A percentile compares a stretch with the other conserved stretches of the same genome.
Conservation (phyloP, 2,888 invertebrate genomes). For the Phania funesta region DNA sequence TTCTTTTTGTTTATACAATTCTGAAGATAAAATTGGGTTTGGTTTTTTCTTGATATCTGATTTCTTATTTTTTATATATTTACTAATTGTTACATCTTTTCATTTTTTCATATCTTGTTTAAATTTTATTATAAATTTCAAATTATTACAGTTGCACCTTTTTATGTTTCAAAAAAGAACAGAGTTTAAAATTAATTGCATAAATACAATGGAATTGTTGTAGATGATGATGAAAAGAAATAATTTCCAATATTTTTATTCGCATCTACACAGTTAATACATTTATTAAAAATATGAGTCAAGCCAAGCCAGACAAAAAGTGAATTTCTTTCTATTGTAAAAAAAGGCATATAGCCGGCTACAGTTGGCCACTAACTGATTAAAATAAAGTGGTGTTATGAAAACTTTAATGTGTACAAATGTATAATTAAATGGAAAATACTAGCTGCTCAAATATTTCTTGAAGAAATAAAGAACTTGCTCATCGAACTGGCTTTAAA, state of each 20-base stretch:
- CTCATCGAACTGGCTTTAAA: too few species aligned
- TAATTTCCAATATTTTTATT: neutral
- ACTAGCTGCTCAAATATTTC: too few species aligned
- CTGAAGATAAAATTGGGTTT: slow-evolving; percentile 51
- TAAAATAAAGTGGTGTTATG: too few species aligned
- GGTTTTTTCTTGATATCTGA: slow-evolving; percentile 36
- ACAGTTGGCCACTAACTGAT: too few species aligned
- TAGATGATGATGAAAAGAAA: neutral
- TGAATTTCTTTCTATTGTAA: neutral
- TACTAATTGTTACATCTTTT: neutral
- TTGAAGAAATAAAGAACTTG: too few species aligned
- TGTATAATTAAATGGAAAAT: too few species aligned
- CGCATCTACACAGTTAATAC: neutral
- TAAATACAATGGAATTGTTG: too few species aligned
- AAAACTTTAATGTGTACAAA: too few species aligned
- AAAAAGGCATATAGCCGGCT: too few species aligned
- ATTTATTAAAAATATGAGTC: neutral
- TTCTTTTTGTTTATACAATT: slow-evolving; percentile 46
- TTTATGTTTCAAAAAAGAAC: neutral
- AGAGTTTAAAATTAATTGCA: neutral
- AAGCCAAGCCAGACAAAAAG: neutral
- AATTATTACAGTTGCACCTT: neutral
- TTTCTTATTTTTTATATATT: neutral
- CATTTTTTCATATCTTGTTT: neutral
- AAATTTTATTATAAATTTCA: neutral